phyloP scores from a whole-genome alignment of 2,113 vertebrate genomes.

The Amazona vittata region DNA sequence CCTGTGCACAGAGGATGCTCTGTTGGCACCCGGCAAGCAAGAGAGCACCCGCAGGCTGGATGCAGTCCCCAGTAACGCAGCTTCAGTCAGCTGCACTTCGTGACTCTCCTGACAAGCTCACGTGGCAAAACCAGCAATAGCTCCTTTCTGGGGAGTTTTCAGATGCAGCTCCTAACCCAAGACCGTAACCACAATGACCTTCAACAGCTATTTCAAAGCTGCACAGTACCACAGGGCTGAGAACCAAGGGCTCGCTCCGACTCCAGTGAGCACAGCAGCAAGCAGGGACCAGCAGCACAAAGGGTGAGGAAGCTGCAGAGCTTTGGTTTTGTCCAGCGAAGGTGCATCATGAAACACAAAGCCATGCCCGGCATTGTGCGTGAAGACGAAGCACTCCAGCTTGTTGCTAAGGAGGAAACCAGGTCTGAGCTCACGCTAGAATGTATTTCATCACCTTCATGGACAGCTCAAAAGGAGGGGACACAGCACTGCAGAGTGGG shows the following conservation, averaged over 20 bases:
- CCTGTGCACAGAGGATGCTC: not conserved
- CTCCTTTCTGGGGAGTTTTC: not conserved
- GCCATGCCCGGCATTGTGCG: accelerated
- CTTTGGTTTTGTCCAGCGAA: not conserved
- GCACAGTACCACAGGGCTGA: not conserved
- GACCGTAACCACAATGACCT: not conserved
- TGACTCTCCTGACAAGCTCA: slow-evolving; percentile 25
- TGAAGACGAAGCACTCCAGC: not conserved
- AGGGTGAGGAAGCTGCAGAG: not conserved
- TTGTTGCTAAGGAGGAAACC: not conserved
- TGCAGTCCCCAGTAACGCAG: not conserved
- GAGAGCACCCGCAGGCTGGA: not conserved
- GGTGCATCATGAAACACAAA: not conserved
- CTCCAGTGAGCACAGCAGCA: not conserved
- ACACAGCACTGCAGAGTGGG: not conserved
- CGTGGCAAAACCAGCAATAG: not conserved
- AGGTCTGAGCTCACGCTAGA: not conserved
- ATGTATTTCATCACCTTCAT: not conserved
- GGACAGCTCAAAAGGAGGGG: not conserved
- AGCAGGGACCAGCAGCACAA: not conserved
- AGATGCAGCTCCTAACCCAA: slow-evolving; percentile 6
- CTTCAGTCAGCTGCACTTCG: not conserved
- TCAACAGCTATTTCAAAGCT: slow-evolving; percentile 6
- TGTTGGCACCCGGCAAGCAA: not conserved
- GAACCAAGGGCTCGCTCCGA: accelerated